A percentile compares a stretch with the other conserved stretches of the same genome.
These are phyloP conservation scores for Latrodectus hesperus DNA, from an alignment of 2,888 invertebrate genomes.

Conservation along the genomic window DNA sequence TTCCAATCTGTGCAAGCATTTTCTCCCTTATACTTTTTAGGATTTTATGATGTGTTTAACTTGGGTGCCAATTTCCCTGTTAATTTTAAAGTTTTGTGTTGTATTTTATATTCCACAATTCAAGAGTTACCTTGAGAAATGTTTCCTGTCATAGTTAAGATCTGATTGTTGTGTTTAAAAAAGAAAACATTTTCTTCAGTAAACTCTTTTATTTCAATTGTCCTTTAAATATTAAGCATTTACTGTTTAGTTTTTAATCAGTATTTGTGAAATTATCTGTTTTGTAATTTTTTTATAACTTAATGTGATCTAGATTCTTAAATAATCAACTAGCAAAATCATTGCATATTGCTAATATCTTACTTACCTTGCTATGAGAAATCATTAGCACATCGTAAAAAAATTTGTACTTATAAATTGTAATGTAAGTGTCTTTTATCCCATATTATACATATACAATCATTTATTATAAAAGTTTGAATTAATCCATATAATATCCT, in stretches of 20 bases:
- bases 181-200: not conserved
- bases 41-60: slow-evolving; percentile 49
- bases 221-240: not conserved
- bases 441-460: slow-evolving; percentile 60
- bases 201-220: not conserved
- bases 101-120: not conserved
- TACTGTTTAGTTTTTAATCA: not conserved
- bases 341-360: not conserved
- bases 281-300: not conserved
- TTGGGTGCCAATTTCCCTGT: slow-evolving; percentile 63
- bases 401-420: slow-evolving; percentile 21
- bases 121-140: not conserved
- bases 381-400: not conserved
- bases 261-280: not conserved
- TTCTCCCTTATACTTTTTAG: slow-evolving; percentile 29
- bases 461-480: slow-evolving; percentile 36
- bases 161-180: slow-evolving; percentile 27
- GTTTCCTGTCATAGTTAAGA: slow-evolving; percentile 17
- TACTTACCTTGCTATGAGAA: not conserved
- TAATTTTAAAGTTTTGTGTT: slow-evolving; percentile 58
- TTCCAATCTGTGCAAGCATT: slow-evolving; percentile 33
- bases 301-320: not conserved
- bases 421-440: slow-evolving; percentile 40
- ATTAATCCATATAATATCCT: not conserved
- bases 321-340: not conserved